Evolutionary conservation across 2,888 invertebrate genomes (phyloP), one percentile per base, ranked within the genome.

Genomic region (Crematogaster levior): DNA sequence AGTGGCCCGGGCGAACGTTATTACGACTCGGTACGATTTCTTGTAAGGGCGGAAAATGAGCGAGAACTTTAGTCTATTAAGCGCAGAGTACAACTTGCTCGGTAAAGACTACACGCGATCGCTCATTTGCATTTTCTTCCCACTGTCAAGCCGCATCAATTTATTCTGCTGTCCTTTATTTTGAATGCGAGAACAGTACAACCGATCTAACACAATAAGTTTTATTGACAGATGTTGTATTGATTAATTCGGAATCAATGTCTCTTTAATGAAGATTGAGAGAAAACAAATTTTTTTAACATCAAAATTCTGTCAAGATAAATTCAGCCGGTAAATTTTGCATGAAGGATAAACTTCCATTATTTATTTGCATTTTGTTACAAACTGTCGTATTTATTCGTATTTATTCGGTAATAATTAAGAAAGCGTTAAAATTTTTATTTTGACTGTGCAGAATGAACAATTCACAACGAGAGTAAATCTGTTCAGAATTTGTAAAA

Each of bases 11-110:
- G 75, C 65, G 63, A 24, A 34, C 63, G 51, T 75, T 75, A 75
- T 75, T 75, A 75, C 53, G 74, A 75, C 63, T 75, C 37, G 34
- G 63, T 18, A n/a, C 63, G 75, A 65, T 75, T 75, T 75, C 65
- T 75, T 75, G 40, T 65, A 75, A 75, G 75, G 65, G 65, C 75
- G 75, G 75, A 65, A 75, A 75, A 75, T 65, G 65, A 75, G 75
- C 75, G 65, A 75, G 65, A 75, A 75, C 53, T 75, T 75, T 40
- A 53, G 75, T 40, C 75, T 75, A 75, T 75, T 75, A 75, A 75
- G 53, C 27, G 40, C 75, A 21, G 53, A 65, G 65, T 53, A 75
- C 75, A 75, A 75, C n/a, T 65, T 65, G 75, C 75, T 7, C 51
- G 51, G 43, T 53, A 65, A 75, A 65, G 65, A 65, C 65, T 75